Evolutionary conservation across 1,140 invertebrate genomes (phyloP).

Genomic region (Prorops nasuta): DNA sequence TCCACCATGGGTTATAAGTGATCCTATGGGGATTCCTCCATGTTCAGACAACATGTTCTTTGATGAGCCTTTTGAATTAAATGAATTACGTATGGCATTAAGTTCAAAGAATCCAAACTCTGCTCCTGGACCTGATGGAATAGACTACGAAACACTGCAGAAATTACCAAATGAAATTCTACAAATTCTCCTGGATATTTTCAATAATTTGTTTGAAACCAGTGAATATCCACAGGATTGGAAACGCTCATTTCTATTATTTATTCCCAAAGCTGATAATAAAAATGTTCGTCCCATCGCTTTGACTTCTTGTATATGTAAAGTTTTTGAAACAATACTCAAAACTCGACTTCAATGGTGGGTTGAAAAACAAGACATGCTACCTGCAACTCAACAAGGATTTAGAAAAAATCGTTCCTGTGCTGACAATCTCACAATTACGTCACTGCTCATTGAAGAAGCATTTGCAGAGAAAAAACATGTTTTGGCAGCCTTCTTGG

Average conservation of each 20-base stretch:
- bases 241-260: background rate
- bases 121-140: conserved; percentile 11
- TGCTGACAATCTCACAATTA: background rate
- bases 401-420: background rate
- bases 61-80: conserved; percentile 1
- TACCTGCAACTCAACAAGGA: background rate
- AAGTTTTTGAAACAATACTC: background rate
- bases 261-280: background rate
- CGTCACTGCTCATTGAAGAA: background rate
- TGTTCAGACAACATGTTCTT: conserved; percentile 4
- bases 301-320: background rate
- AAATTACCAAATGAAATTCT: background rate
- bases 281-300: background rate
- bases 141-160: conserved; percentile 4
- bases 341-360: background rate
- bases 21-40: background rate
- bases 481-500: background rate
- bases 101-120: background rate
- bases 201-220: background rate
- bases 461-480: background rate
- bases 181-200: background rate
- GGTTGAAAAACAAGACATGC: background rate
- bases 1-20: conserved; percentile 1
- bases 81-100: conserved; percentile 6
- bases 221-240: background rate